Evolutionary conservation across 1,140 invertebrate genomes (phyloP).

Genomic region (Ceratoteleas bidentatus): DNA sequence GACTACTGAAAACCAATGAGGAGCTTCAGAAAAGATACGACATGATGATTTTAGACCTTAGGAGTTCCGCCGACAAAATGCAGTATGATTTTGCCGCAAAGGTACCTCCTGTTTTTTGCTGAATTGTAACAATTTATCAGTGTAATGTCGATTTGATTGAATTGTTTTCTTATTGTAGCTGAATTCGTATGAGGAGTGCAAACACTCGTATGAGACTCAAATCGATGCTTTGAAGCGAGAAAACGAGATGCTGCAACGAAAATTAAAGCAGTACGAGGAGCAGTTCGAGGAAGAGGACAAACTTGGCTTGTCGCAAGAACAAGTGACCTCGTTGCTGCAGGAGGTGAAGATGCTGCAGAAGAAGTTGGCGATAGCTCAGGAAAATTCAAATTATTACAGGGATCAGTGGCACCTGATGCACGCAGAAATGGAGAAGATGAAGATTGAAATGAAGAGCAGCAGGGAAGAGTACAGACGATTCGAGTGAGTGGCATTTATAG

Average conservation of each 20-base stretch:
- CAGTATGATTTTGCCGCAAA: too few species aligned
- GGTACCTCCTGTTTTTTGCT: too few species aligned
- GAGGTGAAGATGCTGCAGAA: conserved; percentile 82
- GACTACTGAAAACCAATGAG: too few species aligned
- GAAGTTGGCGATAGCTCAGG: conserved; percentile 81
- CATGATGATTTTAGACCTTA: too few species aligned
- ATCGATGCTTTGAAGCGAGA: conserved; percentile 74
- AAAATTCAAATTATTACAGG: conserved; percentile 84
- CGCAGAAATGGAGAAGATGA: conserved; percentile 82
- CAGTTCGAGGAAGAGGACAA: conserved; percentile 77
- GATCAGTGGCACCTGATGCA: conserved; percentile 83
- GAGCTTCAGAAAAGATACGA: too few species aligned
- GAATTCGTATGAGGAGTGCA: conserved; percentile 72
- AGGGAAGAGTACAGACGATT: conserved; percentile 78
- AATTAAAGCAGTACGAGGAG: conserved; percentile 73
- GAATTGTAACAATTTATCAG: too few species aligned
- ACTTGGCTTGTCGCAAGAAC: conserved; percentile 76
- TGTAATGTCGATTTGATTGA: too few species aligned
- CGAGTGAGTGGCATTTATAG: too few species aligned
- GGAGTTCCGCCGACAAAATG: too few species aligned
- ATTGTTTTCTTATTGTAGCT: conserved; percentile 61
- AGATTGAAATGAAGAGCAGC: conserved; percentile 78
- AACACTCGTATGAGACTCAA: conserved; percentile 71
- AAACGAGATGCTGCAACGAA: conserved; percentile 76
- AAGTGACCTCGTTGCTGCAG: conserved; percentile 78